A percentile compares a stretch with the other conserved stretches of the same genome.
These are phyloP conservation scores for Chelonoidis abingdonii DNA, from an alignment of 2,113 vertebrate species.

Conservation along the genomic window DNA sequence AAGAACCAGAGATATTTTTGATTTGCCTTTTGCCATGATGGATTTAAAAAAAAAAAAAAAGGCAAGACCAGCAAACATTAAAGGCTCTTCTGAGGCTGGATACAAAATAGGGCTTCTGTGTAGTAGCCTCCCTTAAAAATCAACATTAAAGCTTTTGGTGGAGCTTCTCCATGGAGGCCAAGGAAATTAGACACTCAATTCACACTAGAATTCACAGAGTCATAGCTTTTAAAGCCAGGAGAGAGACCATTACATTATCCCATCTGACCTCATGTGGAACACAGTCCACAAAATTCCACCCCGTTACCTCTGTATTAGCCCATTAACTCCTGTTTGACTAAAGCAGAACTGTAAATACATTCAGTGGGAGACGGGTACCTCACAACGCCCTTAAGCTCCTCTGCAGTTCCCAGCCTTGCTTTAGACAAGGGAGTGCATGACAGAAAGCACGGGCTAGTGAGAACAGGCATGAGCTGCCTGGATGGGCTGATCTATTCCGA, in stretches of 20 bases:
- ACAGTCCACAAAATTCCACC: background rate
- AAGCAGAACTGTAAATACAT: accelerated
- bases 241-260: background rate
- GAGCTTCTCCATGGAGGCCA: background rate
- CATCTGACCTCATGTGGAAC: background rate
- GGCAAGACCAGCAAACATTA: accelerated
- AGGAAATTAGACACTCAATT: background rate
- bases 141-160: background rate
- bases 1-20: accelerated
- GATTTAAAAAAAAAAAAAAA: background rate
- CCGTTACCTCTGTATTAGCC: background rate
- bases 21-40: background rate
- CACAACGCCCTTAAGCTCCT: background rate
- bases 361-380: background rate
- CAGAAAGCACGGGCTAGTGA: background rate
- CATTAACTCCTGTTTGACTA: background rate
- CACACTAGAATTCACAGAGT: background rate
- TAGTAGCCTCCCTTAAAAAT: accelerated
- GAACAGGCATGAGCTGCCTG: background rate
- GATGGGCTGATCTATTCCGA: background rate
- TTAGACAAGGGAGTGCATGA: background rate
- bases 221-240: background rate
- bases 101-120: background rate
- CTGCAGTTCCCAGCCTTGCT: background rate
- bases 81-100: background rate